Evolutionary conservation across 2,888 invertebrate species (phyloP).

Genomic region (Hecatera dysodea): DNA sequence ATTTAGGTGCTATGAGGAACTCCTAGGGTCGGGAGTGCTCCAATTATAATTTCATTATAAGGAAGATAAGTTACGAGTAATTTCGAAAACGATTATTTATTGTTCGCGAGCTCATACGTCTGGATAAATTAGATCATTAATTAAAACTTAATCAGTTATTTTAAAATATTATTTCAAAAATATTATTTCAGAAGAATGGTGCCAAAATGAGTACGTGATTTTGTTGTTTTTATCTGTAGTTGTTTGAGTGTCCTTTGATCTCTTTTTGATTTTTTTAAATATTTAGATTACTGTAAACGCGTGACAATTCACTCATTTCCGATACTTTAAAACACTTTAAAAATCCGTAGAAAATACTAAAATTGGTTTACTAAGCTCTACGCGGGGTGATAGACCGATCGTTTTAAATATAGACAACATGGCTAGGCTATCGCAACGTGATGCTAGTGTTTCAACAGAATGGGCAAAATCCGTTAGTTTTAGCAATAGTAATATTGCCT

Average conservation of each 20-base stretch:
- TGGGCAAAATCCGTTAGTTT: constrained; percentile 56
- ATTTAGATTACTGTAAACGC: neutral
- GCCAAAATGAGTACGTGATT: constrained; percentile 39
- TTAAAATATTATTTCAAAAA: constrained; percentile 38
- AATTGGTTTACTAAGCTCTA: constrained; percentile 80
- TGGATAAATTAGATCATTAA: constrained; percentile 30
- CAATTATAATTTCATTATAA: constrained; percentile 26
- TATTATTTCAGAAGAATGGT: constrained; percentile 57
- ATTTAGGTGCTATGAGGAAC: constrained; percentile 3
- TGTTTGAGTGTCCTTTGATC: constrained; percentile 19
- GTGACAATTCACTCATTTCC: constrained; percentile 40
- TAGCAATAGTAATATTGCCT: constrained; percentile 34
- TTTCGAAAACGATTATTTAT: constrained; percentile 39
- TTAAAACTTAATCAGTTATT: constrained; percentile 28
- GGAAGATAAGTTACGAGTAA: constrained; percentile 18
- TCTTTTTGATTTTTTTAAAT: neutral
- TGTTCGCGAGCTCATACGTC: constrained; percentile 58
- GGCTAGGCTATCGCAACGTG: constrained; percentile 16
- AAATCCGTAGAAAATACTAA: constrained; percentile 74
- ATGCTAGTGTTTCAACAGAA: constrained; percentile 14
- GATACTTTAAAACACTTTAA: constrained; percentile 59
- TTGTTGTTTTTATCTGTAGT: constrained; percentile 12
- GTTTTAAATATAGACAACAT: constrained; percentile 73
- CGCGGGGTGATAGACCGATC: constrained; percentile 73
- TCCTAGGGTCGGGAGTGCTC: constrained; percentile 1